Evolutionary conservation across 2,888 invertebrate genomes (phyloP), one percentile per base, ranked within the genome.

Genomic region (Plusia festucae): DNA sequence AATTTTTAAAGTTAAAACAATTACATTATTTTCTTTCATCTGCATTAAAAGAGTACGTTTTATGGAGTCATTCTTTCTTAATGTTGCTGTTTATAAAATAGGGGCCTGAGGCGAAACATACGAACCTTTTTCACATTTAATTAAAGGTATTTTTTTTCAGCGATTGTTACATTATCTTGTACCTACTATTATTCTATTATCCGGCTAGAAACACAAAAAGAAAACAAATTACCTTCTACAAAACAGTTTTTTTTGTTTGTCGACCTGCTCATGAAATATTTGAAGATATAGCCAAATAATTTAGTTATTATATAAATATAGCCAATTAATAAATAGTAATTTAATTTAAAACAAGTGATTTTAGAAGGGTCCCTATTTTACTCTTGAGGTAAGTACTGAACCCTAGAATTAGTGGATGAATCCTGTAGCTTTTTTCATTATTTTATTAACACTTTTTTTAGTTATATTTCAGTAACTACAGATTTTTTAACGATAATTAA

Each of bases 21-120:
- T n/a, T 40, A 40, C 13, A 40, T 40, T 40, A 15, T 15, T 3
- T 40, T 15, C 18, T 16, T 4, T 44, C 40, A 60, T 62, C 63
- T 57, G 18, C 49, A 16, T 68, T 58, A 49, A 44, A 60, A 53
- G 32, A 52, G 53, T 32, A 53, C 56, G 68, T 52, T 22, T 5
- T 27, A 27, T n/a, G n/a, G n/a, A n/a, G n/a, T n/a, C 55, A 55
- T 68, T 66, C 20, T 66, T 70, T 53, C 16, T 59, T 51, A 52
- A 65, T 64, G 53, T 51, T 18, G 8, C 55, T 74, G 27, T 52
- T 52, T 70, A 79, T 70, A 76, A 70, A 78, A 76, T 62, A 52
- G 68, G 68, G 52, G 72, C 82, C 80, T 53, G 44, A 60, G 73
- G 82, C 79, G 60, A 49, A 69, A 84, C 82, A 83, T 73, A 83